Conservation (phyloP, 2,888 invertebrate genomes). For the Philonicus albiceps region DNA sequence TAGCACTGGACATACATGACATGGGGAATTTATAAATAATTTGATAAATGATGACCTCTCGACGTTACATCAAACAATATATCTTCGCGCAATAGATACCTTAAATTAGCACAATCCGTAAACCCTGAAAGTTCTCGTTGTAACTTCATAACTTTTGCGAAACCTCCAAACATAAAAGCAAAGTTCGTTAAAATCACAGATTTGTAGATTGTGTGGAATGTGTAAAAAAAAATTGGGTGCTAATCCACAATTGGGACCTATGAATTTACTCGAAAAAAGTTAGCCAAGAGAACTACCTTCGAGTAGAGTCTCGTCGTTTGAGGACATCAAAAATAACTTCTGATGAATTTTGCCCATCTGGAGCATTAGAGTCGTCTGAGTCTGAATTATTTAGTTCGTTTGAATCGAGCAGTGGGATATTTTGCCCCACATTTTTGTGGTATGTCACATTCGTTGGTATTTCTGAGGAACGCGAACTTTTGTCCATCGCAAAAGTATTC, state of each 20-base stretch:
- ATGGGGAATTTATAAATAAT: not conserved
- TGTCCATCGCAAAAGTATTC: not conserved
- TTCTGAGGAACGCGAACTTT: constrained; percentile 1
- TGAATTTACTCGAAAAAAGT: not conserved
- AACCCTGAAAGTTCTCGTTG: not conserved
- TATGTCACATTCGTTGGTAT: constrained; percentile 44
- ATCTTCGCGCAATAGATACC: not conserved
- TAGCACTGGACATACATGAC: not conserved
- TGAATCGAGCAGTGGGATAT: constrained; percentile 59
- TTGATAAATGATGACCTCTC: not conserved
- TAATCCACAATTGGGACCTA: not conserved
- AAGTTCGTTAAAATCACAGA: constrained; percentile 1
- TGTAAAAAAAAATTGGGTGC: not conserved
- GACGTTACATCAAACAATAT: not conserved
- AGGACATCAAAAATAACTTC: constrained; percentile 68
- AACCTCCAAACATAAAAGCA: not conserved
- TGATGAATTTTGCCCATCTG: constrained; percentile 64
- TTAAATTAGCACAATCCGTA: not conserved
- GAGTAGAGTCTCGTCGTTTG: constrained; percentile 64
- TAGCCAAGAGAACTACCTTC: constrained; percentile 34
- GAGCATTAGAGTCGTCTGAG: constrained; percentile 59
- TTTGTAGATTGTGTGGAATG: constrained; percentile 19
- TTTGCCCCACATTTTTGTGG: constrained; percentile 53
- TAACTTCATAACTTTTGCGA: not conserved
- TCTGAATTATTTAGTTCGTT: constrained; percentile 53